phyloP scores from a whole-genome alignment of 2,888 invertebrate genomes.

The Acronicta psi region DNA sequence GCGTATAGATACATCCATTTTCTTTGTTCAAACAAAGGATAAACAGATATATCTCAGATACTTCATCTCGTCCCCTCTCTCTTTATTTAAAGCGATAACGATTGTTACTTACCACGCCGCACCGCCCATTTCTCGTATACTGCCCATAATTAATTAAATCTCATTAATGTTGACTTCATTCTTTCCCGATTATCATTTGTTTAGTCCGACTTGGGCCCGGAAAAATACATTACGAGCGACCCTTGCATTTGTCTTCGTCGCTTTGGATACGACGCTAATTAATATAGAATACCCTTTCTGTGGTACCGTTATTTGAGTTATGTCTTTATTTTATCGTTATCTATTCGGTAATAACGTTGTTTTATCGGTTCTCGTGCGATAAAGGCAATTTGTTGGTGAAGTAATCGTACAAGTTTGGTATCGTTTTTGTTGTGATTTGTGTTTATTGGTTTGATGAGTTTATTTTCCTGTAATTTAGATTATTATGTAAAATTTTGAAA shows the following conservation, averaged over 20 bases:
- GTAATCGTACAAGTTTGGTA: slow-evolving; percentile 38
- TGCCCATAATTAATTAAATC: slow-evolving; percentile 80
- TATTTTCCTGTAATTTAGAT: neutral
- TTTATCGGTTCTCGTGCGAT: slow-evolving; percentile 41
- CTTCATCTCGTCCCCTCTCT: slow-evolving; percentile 36
- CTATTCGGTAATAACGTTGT: slow-evolving; percentile 50
- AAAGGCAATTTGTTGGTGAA: slow-evolving; percentile 36
- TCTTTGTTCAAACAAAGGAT: slow-evolving; percentile 33
- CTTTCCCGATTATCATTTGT: slow-evolving; percentile 88
- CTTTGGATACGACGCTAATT: slow-evolving; percentile 84
- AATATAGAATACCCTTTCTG: slow-evolving; percentile 87
- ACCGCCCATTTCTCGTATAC: slow-evolving; percentile 60
- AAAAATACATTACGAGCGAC: slow-evolving; percentile 85
- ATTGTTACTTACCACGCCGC: slow-evolving; percentile 38
- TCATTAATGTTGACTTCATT: slow-evolving; percentile 87
- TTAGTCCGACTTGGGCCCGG: slow-evolving; percentile 79
- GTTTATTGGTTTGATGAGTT: slow-evolving; percentile 19
- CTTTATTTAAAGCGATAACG: slow-evolving; percentile 44
- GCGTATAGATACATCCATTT: slow-evolving; percentile 33
- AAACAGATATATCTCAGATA: slow-evolving; percentile 15
- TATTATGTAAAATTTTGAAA: neutral
- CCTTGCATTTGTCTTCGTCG: slow-evolving; percentile 87
- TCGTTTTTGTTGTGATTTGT: slow-evolving; percentile 30
- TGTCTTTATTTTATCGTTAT: slow-evolving; percentile 65
- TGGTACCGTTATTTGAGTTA: slow-evolving; percentile 78